Conservation (phyloP, 1,140 invertebrate genomes). For the Vanessa tameamea region DNA sequence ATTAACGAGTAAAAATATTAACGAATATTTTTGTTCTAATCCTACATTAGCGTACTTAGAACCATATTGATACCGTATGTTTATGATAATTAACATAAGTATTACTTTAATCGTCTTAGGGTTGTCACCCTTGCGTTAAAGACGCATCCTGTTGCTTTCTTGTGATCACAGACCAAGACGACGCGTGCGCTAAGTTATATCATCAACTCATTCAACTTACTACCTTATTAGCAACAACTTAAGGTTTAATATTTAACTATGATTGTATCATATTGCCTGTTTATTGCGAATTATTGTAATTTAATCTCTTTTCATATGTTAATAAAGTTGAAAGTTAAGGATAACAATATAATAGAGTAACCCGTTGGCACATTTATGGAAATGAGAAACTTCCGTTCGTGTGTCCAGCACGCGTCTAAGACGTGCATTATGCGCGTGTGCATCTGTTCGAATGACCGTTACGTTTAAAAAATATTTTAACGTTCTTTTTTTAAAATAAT, state of each 20-base stretch:
- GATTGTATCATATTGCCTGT: background rate
- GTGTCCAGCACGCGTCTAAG: constrained; percentile 63
- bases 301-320: background rate
- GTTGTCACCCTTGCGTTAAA: constrained; percentile 64
- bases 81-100: constrained; percentile 12
- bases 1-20: background rate
- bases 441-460: constrained; percentile 44
- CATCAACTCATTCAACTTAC: background rate
- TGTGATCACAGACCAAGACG: constrained; percentile 57
- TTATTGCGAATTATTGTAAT: background rate
- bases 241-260: constrained; percentile 25
- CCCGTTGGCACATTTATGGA: constrained; percentile 52
- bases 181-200: constrained; percentile 45
- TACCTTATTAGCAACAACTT: background rate
- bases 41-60: background rate
- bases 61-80: background rate
- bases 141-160: constrained; percentile 60
- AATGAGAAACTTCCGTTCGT: constrained; percentile 72
- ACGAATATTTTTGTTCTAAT: background rate
- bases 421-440: constrained; percentile 55
- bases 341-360: background rate
- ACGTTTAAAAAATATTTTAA: constrained; percentile 33
- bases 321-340: constrained; percentile 29
- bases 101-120: constrained; percentile 53
- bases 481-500: constrained; percentile 21